A percentile compares a stretch with the other conserved stretches of the same genome.
Evolutionary conservation across 2,888 invertebrate genomes (phyloP).

Genomic region (Melitaea athalia): DNA sequence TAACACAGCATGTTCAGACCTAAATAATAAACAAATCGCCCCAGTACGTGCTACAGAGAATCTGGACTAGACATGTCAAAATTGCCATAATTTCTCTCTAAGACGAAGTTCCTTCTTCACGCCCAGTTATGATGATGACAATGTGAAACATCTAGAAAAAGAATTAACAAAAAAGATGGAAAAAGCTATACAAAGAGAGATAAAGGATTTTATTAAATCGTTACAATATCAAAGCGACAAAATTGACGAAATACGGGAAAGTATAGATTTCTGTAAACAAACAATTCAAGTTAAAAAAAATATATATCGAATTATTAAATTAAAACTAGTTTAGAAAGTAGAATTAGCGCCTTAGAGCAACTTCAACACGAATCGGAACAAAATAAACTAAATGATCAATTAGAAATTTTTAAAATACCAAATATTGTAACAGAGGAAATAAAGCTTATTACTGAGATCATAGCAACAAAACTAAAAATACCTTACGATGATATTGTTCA

Average conservation of each 20-base stretch:
- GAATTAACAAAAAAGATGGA: too few species aligned
- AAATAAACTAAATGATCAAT: not conserved
- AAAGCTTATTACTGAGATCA: not conserved
- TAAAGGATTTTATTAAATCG: slow-evolving; percentile 3
- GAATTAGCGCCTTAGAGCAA: slow-evolving; percentile 8
- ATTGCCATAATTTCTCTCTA: too few species aligned
- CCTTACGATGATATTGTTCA: not conserved
- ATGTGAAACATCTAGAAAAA: too few species aligned
- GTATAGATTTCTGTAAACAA: slow-evolving; percentile 6
- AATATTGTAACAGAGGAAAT: not conserved
- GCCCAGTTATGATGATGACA: not conserved
- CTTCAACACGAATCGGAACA: slow-evolving; percentile 7
- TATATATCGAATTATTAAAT: slow-evolving; percentile 10
- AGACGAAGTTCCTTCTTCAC: too few species aligned
- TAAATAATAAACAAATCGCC: too few species aligned
- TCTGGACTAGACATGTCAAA: too few species aligned
- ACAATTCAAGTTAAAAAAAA: slow-evolving; percentile 5
- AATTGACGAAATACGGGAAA: slow-evolving; percentile 4
- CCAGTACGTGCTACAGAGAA: too few species aligned
- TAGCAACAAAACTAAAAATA: not conserved
- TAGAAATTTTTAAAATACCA: slow-evolving; percentile 4
- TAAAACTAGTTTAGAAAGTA: slow-evolving; percentile 11
- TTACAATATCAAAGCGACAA: slow-evolving; percentile 10
- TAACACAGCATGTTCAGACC: too few species aligned
- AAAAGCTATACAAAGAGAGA: too few species aligned